Conservation (phyloP, 1,140 invertebrate genomes). For the Meloidogyne exigua region DNA sequence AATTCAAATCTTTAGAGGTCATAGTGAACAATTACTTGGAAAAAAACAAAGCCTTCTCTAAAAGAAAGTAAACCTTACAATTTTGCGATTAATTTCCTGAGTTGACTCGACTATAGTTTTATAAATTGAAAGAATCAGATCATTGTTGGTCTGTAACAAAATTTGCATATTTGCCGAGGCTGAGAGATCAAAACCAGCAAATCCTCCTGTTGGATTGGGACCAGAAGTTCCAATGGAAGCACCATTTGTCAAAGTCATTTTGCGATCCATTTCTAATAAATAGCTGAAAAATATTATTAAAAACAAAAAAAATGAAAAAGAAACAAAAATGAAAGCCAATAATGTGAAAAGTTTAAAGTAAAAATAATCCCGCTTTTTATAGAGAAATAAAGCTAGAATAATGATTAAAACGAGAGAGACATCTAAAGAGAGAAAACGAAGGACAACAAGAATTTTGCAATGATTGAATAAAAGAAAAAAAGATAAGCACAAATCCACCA, state of each 20-base stretch:
- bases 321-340: neutral
- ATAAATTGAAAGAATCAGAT: constrained; percentile 31
- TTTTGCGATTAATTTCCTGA: constrained; percentile 39
- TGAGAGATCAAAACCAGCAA: neutral
- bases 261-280: neutral
- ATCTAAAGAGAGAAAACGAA: no score
- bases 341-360: no score
- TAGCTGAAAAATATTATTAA: neutral
- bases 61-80: neutral
- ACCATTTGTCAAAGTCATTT: neutral
- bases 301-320: neutral
- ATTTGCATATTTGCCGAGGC: constrained; percentile 28
- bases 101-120: constrained; percentile 27
- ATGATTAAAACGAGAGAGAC: no score
- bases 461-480: no score
- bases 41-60: no score
- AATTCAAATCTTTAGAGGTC: no score
- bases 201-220: neutral
- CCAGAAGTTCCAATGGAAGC: neutral
- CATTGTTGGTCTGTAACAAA: constrained; percentile 33
- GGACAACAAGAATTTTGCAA: no score
- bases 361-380: no score
- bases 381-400: no score
- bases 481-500: no score
- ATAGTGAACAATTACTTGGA: no score